Conservation (phyloP, 1,140 invertebrate genomes). For the Rhagoletis zephyria region DNA sequence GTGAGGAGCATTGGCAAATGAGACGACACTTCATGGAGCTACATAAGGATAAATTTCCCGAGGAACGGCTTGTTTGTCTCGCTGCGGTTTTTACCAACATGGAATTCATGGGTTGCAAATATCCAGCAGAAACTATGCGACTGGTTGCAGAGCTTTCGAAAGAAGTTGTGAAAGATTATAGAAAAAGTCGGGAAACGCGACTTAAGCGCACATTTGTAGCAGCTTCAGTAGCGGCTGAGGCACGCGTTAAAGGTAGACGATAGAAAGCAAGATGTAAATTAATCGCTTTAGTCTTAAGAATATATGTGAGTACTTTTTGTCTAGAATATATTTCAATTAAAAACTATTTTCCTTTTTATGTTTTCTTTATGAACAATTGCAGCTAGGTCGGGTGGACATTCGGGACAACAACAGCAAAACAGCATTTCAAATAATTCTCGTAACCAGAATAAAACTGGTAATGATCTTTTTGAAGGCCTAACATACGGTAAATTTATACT, state of each 20-base stretch:
- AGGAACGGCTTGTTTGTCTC: conserved; percentile 85
- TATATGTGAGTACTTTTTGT: conserved; percentile 55
- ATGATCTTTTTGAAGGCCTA: conserved; percentile 54
- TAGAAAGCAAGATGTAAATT: conserved; percentile 51
- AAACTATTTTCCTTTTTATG: neutral
- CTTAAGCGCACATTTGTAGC: conserved; percentile 84
- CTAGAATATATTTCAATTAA: conserved; percentile 1
- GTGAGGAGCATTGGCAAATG: conserved; percentile 87
- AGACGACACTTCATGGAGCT: conserved; percentile 82
- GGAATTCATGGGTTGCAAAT: conserved; percentile 88
- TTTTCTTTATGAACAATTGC: neutral
- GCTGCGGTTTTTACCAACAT: conserved; percentile 88
- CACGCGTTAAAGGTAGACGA: conserved; percentile 79
- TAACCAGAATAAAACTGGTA: conserved; percentile 10
- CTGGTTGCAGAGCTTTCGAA: conserved; percentile 82
- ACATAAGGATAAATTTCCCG: conserved; percentile 82
- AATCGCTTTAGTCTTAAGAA: conserved; percentile 54
- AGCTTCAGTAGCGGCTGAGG: conserved; percentile 84
- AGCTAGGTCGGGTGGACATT: conserved; percentile 7
- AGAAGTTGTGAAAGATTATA: conserved; percentile 80
- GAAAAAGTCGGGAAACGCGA: conserved; percentile 79
- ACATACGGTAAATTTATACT: conserved; percentile 57
- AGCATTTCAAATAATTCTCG: neutral
- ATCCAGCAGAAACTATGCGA: conserved; percentile 86
- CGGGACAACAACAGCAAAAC: neutral